Percentiles rank a stretch among this genome's conserved stretches.
Conservation (phyloP, 30 jellyfish, hydroid and myxozoan genomes). For the Aurelia aurita complex sp. Pacific region DNA sequence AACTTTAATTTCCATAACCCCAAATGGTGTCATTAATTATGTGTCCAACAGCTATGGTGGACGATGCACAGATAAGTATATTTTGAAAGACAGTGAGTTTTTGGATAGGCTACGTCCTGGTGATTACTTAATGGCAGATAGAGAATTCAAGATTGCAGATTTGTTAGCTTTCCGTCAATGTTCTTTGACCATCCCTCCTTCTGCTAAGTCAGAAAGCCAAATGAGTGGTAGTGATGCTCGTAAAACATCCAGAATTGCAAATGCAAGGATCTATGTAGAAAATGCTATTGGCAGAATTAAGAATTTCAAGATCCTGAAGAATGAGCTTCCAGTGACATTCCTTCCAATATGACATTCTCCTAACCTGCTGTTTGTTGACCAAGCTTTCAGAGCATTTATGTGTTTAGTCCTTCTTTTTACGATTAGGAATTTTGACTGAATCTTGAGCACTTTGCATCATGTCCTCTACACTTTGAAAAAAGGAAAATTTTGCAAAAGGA, state of each 20-base stretch:
- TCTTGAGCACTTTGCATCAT: no score
- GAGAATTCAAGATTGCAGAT: slow-evolving; percentile 13
- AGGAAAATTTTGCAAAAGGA: no score
- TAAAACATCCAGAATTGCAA: not conserved
- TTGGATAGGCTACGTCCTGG: slow-evolving; percentile 10
- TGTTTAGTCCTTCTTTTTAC: no score
- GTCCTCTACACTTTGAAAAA: no score
- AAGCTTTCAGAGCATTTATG: no score
- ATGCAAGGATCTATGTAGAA: slow-evolving; percentile 36
- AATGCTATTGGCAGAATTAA: slow-evolving; percentile 43
- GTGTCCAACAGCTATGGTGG: slow-evolving; percentile 37
- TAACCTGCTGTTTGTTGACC: no score
- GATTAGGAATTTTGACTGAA: no score
- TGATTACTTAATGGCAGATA: slow-evolving; percentile 25
- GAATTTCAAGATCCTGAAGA: no score
- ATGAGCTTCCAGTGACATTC: no score
- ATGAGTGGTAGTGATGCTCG: not conserved
- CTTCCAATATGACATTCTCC: no score
- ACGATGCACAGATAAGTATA: slow-evolving; percentile 15
- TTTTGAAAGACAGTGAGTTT: slow-evolving; percentile 9
- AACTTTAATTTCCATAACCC: slow-evolving; percentile 9
- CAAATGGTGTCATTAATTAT: slow-evolving; percentile 5
- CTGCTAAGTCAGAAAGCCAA: not conserved
- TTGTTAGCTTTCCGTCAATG: not conserved
- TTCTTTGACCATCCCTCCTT: not conserved